phyloP scores from a whole-genome alignment of 2,113 vertebrate species.

The Emydura subglobosa region DNA sequence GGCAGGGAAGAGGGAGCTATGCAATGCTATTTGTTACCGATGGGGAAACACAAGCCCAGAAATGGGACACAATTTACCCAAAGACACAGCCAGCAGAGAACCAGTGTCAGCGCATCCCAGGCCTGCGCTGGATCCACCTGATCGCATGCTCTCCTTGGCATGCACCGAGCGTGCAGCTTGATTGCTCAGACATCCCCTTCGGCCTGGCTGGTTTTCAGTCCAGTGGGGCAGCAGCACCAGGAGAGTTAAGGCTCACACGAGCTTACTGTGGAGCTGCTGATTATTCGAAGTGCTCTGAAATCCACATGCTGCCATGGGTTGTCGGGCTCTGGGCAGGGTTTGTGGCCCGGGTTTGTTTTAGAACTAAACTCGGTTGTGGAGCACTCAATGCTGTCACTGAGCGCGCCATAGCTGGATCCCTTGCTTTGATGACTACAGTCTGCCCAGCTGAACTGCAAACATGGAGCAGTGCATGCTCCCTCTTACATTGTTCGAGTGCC shows the following conservation, averaged over 20 bases:
- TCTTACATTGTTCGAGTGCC: not conserved
- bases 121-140: not conserved
- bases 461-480: not conserved
- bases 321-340: not conserved
- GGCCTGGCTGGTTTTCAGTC: not conserved
- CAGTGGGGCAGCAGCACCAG: not conserved
- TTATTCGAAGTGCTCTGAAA: not conserved
- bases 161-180: not conserved
- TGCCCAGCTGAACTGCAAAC: not conserved
- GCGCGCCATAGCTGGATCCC: not conserved
- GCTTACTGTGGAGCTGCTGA: not conserved
- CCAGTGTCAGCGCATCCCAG: not conserved
- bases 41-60: not conserved
- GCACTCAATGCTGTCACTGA: not conserved
- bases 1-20: not conserved
- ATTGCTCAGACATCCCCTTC: not conserved
- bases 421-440: not conserved
- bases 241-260: not conserved
- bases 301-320: too few relatives aligned
- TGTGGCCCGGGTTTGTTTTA: not conserved
- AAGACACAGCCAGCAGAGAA: not conserved
- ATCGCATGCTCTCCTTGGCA: not conserved
- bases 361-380: not conserved
- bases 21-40: too few relatives aligned
- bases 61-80: not conserved